Percentiles rank a stretch among this genome's conserved stretches.
These are phyloP conservation scores for Neoarius graeffei DNA, from an alignment of 2,113 vertebrate species.

Conservation along the genomic window DNA sequence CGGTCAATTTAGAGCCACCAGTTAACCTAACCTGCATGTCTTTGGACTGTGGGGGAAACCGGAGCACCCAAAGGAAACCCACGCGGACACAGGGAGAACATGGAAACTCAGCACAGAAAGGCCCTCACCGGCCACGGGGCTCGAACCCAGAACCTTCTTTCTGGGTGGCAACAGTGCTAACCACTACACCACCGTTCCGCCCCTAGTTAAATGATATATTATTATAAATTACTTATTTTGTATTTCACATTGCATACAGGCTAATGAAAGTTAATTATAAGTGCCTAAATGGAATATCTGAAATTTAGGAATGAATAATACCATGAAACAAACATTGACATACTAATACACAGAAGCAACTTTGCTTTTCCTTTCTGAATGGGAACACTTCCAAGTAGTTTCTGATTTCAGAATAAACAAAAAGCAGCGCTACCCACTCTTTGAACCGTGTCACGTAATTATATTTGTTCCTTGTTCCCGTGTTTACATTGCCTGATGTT, in stretches of 20 bases:
- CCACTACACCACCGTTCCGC: too few species aligned
- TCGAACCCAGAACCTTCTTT: too few species aligned
- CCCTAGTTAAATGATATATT: not conserved
- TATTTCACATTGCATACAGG: not conserved
- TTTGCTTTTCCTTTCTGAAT: not conserved
- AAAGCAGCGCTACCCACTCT: not conserved
- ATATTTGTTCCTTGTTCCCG: not conserved
- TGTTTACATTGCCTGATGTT: not conserved
- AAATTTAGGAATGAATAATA: not conserved
- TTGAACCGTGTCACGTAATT: conserved; percentile 5
- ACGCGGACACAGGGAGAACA: too few species aligned
- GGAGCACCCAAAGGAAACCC: too few species aligned
- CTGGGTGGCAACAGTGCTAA: too few species aligned
- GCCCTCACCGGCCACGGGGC: too few species aligned
- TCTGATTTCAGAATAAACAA: conserved; percentile 3
- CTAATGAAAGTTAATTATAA: not conserved
- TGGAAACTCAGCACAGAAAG: too few species aligned
- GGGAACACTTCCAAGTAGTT: not conserved
- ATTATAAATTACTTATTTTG: not conserved
- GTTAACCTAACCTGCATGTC: too few species aligned
- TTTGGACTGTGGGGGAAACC: too few species aligned
- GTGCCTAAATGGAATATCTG: not conserved
- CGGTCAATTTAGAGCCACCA: too few species aligned
- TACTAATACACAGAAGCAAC: not conserved
- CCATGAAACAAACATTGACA: not conserved